Evolutionary conservation across 2,113 vertebrate genomes (phyloP).

Genomic region (Sakesphorus luctuosus): DNA sequence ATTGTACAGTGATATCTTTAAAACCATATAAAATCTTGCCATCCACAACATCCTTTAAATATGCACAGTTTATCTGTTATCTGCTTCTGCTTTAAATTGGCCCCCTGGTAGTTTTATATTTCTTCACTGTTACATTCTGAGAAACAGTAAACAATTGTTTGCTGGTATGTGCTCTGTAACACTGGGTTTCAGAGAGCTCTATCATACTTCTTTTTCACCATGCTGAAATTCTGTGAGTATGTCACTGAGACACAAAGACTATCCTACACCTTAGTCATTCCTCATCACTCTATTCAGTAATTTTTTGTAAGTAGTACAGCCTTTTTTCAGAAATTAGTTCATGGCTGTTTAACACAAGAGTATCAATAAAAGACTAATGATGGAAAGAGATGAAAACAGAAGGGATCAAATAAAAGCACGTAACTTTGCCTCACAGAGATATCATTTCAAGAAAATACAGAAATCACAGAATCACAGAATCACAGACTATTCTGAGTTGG

Average conservation of each 20-base stretch:
- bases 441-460: background rate
- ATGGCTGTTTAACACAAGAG: background rate
- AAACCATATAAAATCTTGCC: background rate
- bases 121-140: background rate
- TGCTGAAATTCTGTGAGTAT: background rate
- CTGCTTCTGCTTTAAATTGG: background rate
- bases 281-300: background rate
- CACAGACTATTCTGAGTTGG: too few relatives aligned
- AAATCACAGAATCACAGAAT: too few relatives aligned
- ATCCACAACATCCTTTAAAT: background rate
- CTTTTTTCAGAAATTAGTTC: background rate
- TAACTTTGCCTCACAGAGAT: background rate
- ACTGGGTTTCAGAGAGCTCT: background rate
- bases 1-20: background rate
- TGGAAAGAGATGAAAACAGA: background rate
- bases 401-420: background rate
- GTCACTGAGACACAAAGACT: background rate
- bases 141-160: background rate
- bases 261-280: background rate
- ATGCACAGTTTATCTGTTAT: background rate
- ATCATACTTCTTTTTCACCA: background rate
- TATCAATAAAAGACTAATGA: background rate
- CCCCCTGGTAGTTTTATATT: background rate
- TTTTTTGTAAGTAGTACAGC: background rate
- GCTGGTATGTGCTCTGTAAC: background rate